A percentile compares a stretch with the other conserved stretches of the same genome.
These are phyloP conservation scores for Cossypha caffra DNA, from an alignment of 2,797 vertebrate species.

Conservation along the genomic window DNA sequence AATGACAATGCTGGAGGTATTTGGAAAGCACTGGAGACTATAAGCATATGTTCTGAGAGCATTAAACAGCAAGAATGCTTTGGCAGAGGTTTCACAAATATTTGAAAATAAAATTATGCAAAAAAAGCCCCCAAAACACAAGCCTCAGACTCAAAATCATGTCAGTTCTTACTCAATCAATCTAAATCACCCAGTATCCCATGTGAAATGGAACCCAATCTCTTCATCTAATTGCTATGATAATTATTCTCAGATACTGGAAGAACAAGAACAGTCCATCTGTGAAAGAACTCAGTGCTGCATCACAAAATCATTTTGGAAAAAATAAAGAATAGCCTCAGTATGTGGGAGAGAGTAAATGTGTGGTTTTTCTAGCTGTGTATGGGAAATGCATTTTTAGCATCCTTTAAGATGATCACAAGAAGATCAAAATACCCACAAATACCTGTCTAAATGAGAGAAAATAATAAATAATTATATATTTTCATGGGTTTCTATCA, in stretches of 20 bases:
- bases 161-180: neutral
- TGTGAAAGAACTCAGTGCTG: slow-evolving; percentile 10
- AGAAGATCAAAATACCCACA: neutral
- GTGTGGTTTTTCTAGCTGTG: neutral
- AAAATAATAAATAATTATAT: neutral
- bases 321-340: neutral
- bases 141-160: neutral
- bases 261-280: neutral
- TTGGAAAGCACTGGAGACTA: neutral
- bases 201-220: neutral
- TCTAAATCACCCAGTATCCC: neutral
- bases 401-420: neutral
- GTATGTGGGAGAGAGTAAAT: no score
- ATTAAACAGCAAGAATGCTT: neutral
- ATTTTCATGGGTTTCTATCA: neutral
- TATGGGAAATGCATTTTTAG: neutral
- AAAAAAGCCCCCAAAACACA: neutral
- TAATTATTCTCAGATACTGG: neutral
- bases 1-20: neutral
- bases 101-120: neutral
- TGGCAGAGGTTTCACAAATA: neutral
- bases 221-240: slow-evolving; percentile 3
- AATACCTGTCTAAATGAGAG: neutral
- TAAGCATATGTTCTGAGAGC: neutral
- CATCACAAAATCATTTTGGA: neutral